Evolutionary conservation across 2,797 vertebrate species (phyloP).

Genomic region (Diplodus puntazzo): DNA sequence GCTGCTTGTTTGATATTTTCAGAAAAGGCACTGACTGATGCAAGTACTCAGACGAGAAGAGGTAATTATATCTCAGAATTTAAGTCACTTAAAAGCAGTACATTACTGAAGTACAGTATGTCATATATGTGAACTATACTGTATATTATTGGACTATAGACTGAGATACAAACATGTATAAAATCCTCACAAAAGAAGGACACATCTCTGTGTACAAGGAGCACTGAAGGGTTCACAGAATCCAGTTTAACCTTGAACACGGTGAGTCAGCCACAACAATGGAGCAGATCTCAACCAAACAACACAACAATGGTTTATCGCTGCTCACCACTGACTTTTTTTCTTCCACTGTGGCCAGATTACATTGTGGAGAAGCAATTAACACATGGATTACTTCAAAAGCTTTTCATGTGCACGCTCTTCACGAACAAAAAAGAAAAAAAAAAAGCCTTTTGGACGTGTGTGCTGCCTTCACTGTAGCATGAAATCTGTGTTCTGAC

Average conservation of each 20-base stretch:
- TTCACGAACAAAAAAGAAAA: neutral
- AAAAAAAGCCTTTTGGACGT: conserved; percentile 14
- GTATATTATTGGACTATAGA: too few relatives aligned
- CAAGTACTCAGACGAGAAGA: neutral
- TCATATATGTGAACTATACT: too few relatives aligned
- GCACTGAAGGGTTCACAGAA: neutral
- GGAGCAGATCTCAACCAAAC: conserved; percentile 18
- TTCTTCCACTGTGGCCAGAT: conserved; percentile 45
- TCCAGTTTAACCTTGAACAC: conserved; percentile 37
- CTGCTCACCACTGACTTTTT: conserved; percentile 12
- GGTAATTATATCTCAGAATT: neutral
- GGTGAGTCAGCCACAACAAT: conserved; percentile 14
- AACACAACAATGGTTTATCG: conserved; percentile 35
- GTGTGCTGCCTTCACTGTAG: conserved; percentile 41
- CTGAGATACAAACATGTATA: neutral
- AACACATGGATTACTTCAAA: conserved; percentile 56
- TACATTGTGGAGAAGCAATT: conserved; percentile 45
- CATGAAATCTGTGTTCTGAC: conserved; percentile 43
- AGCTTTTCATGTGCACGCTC: conserved; percentile 38
- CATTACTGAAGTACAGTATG: too few relatives aligned
- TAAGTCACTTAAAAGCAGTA: neutral
- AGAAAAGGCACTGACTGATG: neutral
- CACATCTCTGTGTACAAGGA: neutral
- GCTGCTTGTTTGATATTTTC: neutral
- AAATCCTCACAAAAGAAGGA: neutral